phyloP scores from a whole-genome alignment of 2,888 invertebrate species.

The Bursaphelenchus okinawaensis region DNA sequence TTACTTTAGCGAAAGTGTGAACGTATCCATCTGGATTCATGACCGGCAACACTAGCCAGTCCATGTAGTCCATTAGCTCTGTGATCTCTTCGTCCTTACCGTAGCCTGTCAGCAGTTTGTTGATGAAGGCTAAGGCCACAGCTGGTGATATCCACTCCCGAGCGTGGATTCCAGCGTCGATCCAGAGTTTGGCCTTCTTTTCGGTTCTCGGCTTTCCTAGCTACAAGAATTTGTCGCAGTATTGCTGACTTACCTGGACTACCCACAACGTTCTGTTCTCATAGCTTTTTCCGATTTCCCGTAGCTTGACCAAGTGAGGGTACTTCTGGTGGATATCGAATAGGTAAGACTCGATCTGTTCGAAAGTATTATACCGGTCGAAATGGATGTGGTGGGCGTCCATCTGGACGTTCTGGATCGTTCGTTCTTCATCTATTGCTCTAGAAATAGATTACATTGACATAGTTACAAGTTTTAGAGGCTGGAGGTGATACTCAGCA shows the following conservation, averaged over 20 bases:
- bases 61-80: conserved; percentile 47
- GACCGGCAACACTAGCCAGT: conserved; percentile 54
- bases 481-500: neutral
- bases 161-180: conserved; percentile 55
- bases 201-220: neutral
- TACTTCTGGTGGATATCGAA: conserved; percentile 42
- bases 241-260: conserved; percentile 5
- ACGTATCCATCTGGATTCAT: conserved; percentile 57
- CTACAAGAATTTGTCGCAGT: neutral
- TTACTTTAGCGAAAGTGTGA: conserved; percentile 41
- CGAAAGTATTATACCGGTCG: conserved; percentile 34
- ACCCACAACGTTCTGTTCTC: conserved; percentile 40
- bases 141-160: conserved; percentile 46
- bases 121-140: conserved; percentile 43
- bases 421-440: conserved; percentile 42
- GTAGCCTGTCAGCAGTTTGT: conserved; percentile 32
- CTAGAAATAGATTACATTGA: conserved; percentile 26
- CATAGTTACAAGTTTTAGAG: neutral
- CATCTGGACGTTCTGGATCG: conserved; percentile 16
- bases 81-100: conserved; percentile 27
- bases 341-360: conserved; percentile 33
- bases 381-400: conserved; percentile 33
- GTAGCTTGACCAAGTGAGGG: conserved; percentile 48
- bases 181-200: conserved; percentile 36
- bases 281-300: conserved; percentile 54